Base-by-base conservation (phyloP, 2,113 vertebrate species). In the Sinocyclocheilus maitianheensis region DNA sequence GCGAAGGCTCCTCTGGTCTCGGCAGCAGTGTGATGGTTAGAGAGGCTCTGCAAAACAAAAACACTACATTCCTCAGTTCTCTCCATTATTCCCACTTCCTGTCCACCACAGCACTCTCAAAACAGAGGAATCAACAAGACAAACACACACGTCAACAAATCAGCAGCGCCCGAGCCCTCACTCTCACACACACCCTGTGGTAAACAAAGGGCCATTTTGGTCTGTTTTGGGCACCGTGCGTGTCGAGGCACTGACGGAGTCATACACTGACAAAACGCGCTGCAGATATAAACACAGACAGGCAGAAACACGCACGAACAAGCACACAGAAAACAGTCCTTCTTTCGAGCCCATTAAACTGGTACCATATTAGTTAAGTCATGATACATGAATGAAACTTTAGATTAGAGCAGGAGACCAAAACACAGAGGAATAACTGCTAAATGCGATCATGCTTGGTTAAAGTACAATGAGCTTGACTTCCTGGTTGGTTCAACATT, bases 81-180 rank as follows among this genome's bases (percentile, higher is more conserved):
- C 92, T 91, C 93, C 90, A 93, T 95, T 94, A 94, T 94, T 94
- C 90, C 87, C 71, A 67, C 92, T 93, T 95, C 93, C 94, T 93
- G 89, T 75, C 86, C 2, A 16, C 58, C 86, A 72, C 88, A 79
- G 91, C 88, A 67, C 91, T 93, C 90, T 90, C 92, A 87, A 92
- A 86, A 83, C 74, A 90, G 89, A 92, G 89, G 85, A 94, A 93
- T 94, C 93, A 93, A 93, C 92, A 94, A 92, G 89, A 94, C 89
- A 91, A 92, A 92, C 91, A 88, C 62, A 8, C 74, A 71, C 79
- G 48, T 93, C 90, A 90, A 93, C 90, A 90, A 91, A 90, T 87
- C 89, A 84, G 84, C 8, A 62, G 77, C 37, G 77, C 81, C 81
- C 30, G 6, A 58, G 83, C 65, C 69, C 53, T 81, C 85, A 37